Base-by-base conservation (phyloP, 2,888 invertebrate genomes). In the Glaucopsyche alexis region DNA sequence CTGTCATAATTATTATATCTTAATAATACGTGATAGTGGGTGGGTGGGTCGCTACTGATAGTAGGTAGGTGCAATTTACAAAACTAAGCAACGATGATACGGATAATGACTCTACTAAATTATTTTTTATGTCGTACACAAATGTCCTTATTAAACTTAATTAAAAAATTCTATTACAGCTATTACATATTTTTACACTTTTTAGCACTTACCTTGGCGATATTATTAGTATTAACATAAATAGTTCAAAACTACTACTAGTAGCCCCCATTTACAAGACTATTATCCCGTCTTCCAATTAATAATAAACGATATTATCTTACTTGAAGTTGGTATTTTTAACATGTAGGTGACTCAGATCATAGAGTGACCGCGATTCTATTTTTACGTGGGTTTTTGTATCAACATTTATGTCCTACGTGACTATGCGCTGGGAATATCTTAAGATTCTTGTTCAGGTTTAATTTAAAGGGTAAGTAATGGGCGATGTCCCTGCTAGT, bases 401-500 rank as follows among this genome's bases (percentile, higher is more conserved):
- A 42, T 19, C 29, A 29, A 76, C 73, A 71, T 72, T 74, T 74
- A 76, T 73, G 75, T 74, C 71, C 75, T 80, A 81, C 80, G 81
- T 83, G 83, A 83, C 80, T 77, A 76, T 75, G 73, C 81, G 77
- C 78, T 84, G 82, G 79, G 82, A 84, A 83, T 81, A 79, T 79
- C 76, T 78, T 80, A 74, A 77, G 78, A 76, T 78, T 81, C 80
- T 80, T 79, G 82, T 82, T 78, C 81, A 77, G 82, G 81, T 84
- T 87, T 83, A 84, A 85, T 83, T 85, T 85, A 80, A 85, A 86
- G 85, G 77, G 83, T 83, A 85, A 88, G 88, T 84, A 86, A 82
- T 83, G 81, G 81, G 78, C 78, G 77, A 79, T 79, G 76, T 74
- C 60, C 60, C 60, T 13, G 78, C 73, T 74, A 77, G 79, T 78